phyloP scores from a whole-genome alignment of 2,888 invertebrate species.

The Ernsta delagoae region DNA sequence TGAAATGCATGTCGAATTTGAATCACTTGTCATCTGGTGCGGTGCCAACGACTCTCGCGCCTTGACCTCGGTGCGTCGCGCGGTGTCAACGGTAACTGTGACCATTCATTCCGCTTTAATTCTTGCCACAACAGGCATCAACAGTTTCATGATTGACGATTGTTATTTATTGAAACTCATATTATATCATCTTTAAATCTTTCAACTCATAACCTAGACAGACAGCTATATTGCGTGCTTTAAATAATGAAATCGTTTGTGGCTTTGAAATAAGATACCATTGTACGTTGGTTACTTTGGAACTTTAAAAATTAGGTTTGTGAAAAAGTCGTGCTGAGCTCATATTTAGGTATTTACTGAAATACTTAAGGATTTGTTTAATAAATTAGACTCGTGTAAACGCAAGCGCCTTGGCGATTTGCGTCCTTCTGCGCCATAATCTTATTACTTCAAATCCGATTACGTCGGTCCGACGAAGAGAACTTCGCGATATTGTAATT shows the following conservation, averaged over 20 bases:
- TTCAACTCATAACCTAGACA: not conserved
- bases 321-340: not conserved
- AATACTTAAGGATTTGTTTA: not conserved
- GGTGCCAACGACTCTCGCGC: conserved; percentile 74
- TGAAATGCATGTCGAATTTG: conserved; percentile 41
- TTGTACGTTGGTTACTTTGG: not conserved
- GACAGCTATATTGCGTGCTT: not conserved
- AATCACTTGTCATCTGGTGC: conserved; percentile 58
- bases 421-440: conserved; percentile 43
- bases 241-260: not conserved
- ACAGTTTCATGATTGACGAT: conserved; percentile 41
- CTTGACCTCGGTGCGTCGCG: conserved; percentile 69
- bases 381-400: conserved; percentile 4
- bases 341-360: too few relatives aligned
- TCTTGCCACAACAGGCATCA: conserved; percentile 36
- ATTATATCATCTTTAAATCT: conserved; percentile 5
- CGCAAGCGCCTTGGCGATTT: conserved; percentile 3
- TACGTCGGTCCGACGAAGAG: conserved; percentile 47
- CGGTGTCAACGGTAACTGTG: conserved; percentile 42
- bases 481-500: conserved; percentile 51
- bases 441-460: conserved; percentile 60
- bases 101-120: conserved; percentile 30
- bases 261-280: not conserved
- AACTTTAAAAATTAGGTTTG: not conserved
- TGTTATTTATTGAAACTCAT: conserved; percentile 12